A percentile compares a stretch with the other conserved stretches of the same genome.
Conservation (phyloP, 2,797 vertebrate genomes). For the Eulemur rubriventer region DNA sequence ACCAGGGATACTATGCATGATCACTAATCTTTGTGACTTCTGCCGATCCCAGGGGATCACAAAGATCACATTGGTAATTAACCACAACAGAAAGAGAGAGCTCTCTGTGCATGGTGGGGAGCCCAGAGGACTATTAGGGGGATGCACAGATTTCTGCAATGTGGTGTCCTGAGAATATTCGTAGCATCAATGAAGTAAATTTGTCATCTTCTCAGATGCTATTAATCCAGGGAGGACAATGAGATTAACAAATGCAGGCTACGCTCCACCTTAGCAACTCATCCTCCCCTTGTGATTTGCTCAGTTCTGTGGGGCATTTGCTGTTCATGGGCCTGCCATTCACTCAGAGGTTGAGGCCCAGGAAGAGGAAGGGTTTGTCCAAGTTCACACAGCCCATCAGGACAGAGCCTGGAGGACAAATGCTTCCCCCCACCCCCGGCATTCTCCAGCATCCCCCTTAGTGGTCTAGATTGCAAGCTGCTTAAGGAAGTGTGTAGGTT, state of each 20-base stretch:
- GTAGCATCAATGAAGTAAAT: neutral
- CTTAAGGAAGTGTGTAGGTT: neutral
- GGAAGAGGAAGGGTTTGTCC: neutral
- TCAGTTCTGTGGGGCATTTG: neutral
- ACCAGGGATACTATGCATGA: neutral
- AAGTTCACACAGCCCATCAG: neutral
- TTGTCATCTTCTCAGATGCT: neutral
- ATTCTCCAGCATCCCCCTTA: neutral
- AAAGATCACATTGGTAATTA: neutral
- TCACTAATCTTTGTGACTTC: neutral
- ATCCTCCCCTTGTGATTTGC: neutral
- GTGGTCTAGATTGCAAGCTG: neutral
- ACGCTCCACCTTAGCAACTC: neutral
- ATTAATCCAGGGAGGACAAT: neutral
- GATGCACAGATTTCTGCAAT: neutral
- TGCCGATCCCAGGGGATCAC: neutral
- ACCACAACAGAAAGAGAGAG: neutral
- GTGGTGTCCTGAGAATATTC: neutral
- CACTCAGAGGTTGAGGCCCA: neutral
- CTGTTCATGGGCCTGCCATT: neutral
- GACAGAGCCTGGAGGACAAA: neutral
- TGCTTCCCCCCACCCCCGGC: neutral
- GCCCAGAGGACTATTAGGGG: too few relatives aligned
- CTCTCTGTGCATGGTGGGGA: neutral
- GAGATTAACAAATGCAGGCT: neutral